These are phyloP conservation scores for Carpatolechia fugitivella DNA, from an alignment of 2,888 invertebrate species.

Conservation along the genomic window DNA sequence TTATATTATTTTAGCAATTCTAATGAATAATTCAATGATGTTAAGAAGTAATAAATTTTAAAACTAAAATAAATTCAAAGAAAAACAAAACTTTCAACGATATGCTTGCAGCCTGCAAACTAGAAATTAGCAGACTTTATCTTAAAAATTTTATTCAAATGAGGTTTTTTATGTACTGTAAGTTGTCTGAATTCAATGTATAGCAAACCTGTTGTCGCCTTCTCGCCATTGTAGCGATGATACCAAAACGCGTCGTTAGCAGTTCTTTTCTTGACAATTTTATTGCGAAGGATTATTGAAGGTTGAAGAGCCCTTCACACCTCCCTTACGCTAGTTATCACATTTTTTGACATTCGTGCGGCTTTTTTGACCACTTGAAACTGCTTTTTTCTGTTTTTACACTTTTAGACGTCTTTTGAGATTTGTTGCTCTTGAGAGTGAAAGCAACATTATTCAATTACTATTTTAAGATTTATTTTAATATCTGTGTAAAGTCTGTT, in stretches of 20 bases:
- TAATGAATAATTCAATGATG: too few species aligned
- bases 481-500: too few species aligned
- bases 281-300: slow-evolving; percentile 65
- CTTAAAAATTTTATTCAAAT: too few species aligned
- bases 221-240: slow-evolving; percentile 25
- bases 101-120: too few species aligned
- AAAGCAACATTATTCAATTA: not conserved
- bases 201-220: not conserved
- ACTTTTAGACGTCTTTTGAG: not conserved
- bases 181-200: not conserved
- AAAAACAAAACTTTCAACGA: too few species aligned
- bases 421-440: not conserved
- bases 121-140: too few species aligned
- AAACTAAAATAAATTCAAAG: too few species aligned
- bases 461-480: too few species aligned
- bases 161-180: too few species aligned
- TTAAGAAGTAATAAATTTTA: too few species aligned
- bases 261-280: slow-evolving; percentile 60
- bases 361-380: slow-evolving; percentile 40
- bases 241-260: slow-evolving; percentile 68
- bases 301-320: slow-evolving; percentile 55
- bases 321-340: slow-evolving; percentile 73
- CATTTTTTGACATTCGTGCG: slow-evolving; percentile 65
- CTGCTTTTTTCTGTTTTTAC: slow-evolving; percentile 8
- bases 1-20: too few species aligned